Percentiles rank a stretch among this genome's conserved stretches.
Evolutionary conservation across 2,797 vertebrate species (phyloP).

Genomic region (Zalophus californianus): DNA sequence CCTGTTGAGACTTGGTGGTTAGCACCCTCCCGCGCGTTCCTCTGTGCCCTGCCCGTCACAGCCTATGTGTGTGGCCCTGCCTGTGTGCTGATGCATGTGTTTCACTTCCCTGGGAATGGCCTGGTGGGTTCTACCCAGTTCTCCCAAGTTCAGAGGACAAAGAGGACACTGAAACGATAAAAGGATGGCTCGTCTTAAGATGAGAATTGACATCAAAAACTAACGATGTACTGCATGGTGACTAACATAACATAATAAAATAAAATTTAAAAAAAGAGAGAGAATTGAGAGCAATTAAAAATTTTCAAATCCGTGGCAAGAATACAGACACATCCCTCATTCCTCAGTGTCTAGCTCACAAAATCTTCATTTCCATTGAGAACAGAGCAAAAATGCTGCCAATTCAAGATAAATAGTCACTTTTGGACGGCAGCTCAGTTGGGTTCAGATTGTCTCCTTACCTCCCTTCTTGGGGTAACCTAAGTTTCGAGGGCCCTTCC

Average conservation of each 20-base stretch:
- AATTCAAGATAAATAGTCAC: neutral
- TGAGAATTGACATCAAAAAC: neutral
- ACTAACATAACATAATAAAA: too few relatives aligned
- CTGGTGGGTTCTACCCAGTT: neutral
- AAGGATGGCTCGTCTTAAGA: neutral
- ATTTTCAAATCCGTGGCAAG: neutral
- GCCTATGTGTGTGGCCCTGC: neutral
- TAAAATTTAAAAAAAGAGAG: too few relatives aligned
- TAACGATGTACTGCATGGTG: too few relatives aligned
- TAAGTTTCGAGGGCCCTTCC: neutral
- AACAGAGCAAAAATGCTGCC: neutral
- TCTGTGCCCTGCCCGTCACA: neutral
- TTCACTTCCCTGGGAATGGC: neutral
- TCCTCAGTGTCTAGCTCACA: neutral
- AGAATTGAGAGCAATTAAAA: neutral
- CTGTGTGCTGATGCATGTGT: neutral
- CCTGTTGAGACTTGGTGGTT: neutral
- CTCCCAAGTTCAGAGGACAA: neutral
- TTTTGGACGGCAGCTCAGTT: neutral
- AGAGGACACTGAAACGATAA: neutral
- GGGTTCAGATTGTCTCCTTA: neutral
- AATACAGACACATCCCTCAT: neutral
- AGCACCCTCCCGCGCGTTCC: fast-evolving
- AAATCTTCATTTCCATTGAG: neutral
- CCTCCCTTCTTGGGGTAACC: neutral